Evolutionary conservation across 2,113 vertebrate genomes (phyloP).

Genomic region (Pseudopodoces humilis): DNA sequence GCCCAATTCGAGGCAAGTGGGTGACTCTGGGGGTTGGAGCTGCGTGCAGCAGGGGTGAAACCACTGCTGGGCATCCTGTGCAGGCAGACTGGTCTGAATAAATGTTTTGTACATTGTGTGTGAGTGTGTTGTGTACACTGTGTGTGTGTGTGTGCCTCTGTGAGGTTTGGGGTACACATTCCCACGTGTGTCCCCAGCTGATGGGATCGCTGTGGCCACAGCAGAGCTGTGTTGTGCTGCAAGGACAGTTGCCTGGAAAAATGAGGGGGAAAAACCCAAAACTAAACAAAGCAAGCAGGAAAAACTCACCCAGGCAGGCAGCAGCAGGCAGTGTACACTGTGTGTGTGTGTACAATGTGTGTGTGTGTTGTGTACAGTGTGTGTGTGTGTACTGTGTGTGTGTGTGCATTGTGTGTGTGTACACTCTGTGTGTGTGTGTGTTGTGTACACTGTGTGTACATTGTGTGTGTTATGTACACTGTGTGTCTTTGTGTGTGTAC

Average conservation of each 20-base stretch:
- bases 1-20: fast-evolving
- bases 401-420: no score
- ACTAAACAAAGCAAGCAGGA: no score
- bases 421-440: no score
- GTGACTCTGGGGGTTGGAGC: not conserved
- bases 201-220: not conserved
- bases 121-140: not conserved
- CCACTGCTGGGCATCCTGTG: not conserved
- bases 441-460: not conserved
- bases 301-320: no score
- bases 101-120: slow-evolving; percentile 26
- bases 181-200: fast-evolving
- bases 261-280: no score
- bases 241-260: no score
- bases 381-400: not conserved
- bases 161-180: fast-evolving
- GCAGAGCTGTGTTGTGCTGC: not conserved
- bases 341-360: not conserved
- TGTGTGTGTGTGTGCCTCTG: not conserved
- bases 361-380: not conserved
- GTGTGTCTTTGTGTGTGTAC: not conserved
- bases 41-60: not conserved
- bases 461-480: not conserved
- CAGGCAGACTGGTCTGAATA: slow-evolving; percentile 50
- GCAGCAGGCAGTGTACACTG: no score